These are phyloP conservation scores for Pseudopleuronectes americanus DNA, from an alignment of 2,797 vertebrate species.

Conservation along the genomic window DNA sequence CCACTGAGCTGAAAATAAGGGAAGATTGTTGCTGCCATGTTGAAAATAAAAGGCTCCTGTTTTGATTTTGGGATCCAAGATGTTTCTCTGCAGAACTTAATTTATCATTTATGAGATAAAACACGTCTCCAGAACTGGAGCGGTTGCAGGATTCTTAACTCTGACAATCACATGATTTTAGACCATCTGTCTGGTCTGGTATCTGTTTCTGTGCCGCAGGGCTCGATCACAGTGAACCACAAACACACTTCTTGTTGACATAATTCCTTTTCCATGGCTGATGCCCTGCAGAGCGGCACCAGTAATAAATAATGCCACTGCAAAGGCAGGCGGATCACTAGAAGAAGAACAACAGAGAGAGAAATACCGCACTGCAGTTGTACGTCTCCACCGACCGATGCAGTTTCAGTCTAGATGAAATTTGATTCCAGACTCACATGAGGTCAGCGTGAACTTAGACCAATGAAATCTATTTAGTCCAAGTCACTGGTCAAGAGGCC, in stretches of 20 bases:
- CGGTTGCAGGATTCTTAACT: background rate
- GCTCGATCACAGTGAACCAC: conserved; percentile 72
- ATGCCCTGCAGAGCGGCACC: conserved; percentile 63
- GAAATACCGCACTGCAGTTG: background rate
- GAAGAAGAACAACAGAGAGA: background rate
- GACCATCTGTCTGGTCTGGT: conserved; percentile 45
- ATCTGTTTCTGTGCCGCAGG: conserved; percentile 50
- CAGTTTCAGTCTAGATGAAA: too few species aligned
- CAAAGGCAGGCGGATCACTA: conserved; percentile 39
- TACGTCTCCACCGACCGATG: too few species aligned
- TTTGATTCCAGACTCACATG: too few species aligned
- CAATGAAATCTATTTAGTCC: too few species aligned
- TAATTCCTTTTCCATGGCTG: conserved; percentile 56
- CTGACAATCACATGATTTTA: conserved; percentile 17
- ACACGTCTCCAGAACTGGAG: background rate
- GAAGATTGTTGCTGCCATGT: conserved; percentile 3
- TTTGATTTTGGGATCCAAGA: background rate
- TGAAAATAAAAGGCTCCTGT: too few species aligned
- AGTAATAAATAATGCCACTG: conserved; percentile 69
- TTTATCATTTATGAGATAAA: too few species aligned
- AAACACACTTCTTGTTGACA: conserved; percentile 80
- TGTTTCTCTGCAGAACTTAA: too few species aligned
- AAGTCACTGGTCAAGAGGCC: too few species aligned
- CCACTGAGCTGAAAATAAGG: conserved; percentile 18
- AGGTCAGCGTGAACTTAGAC: too few species aligned